Evolutionary conservation across 1,140 invertebrate species (phyloP).

Genomic region (Asbolus verrucosus): DNA sequence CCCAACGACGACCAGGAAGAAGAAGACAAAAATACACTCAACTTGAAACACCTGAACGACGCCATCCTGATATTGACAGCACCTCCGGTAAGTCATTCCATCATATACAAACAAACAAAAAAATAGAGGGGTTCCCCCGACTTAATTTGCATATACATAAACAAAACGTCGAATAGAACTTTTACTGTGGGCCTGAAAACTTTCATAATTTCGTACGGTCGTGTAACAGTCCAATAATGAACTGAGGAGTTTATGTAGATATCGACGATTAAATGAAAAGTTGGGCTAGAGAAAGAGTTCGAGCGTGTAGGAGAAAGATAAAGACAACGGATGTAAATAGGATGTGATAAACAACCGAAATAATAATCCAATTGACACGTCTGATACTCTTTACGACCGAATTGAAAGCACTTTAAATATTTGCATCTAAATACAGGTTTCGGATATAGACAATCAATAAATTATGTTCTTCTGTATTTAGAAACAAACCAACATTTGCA

Average conservation of each 20-base stretch:
- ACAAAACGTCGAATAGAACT: not conserved
- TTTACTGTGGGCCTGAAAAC: slow-evolving; percentile 1
- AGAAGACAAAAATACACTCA: slow-evolving; percentile 69
- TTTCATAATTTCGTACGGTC: not conserved
- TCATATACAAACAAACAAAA: no score
- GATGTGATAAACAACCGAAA: not conserved
- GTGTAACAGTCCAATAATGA: not conserved
- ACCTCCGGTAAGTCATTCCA: slow-evolving; percentile 67
- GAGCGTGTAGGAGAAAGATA: not conserved
- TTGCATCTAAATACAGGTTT: not conserved
- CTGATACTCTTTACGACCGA: not conserved
- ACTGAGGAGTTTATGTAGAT: not conserved
- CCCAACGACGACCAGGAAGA: slow-evolving; percentile 67
- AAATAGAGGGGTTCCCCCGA: not conserved
- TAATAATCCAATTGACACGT: slow-evolving; percentile 5
- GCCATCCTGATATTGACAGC: slow-evolving; percentile 71
- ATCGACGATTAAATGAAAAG: no score
- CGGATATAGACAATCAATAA: slow-evolving; percentile 4
- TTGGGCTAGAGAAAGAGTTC: no score
- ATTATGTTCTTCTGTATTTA: no score
- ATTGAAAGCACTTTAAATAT: not conserved
- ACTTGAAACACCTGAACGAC: slow-evolving; percentile 70
- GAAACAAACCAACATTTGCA: no score
- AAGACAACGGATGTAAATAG: not conserved
- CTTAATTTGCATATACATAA: slow-evolving; percentile 13